Base-by-base conservation (phyloP, 2,797 vertebrate genomes). In the Poecilia gillii region DNA sequence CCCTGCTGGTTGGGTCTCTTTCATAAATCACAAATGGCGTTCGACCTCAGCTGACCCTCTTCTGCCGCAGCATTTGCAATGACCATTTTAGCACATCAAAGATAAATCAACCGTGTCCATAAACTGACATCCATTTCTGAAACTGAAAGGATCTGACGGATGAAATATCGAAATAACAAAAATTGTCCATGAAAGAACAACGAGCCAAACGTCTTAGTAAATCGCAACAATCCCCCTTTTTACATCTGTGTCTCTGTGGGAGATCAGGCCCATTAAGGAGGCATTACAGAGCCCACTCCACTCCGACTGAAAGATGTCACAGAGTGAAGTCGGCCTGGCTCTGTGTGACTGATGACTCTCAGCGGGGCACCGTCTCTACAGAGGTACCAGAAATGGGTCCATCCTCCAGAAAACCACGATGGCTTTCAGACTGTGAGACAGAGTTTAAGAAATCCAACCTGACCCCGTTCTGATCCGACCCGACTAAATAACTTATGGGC, bases 61-160 rank as follows among this genome's bases (percentile, higher is more conserved):
- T 84, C 78, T 87, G 81, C 71, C 57, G 78, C 46, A 74, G 39
- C 57, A 75, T 88, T 90, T 78, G 77, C 74, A 85, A 83, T 82
- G 31, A 43, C 77, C 71, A 88, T 85, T 79, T 43, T 79, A 73
- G 78, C 53, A 80, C 85, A 87, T 91, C 85, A 85, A 90, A 87
- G 84, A 76, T 78, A 72, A 77, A 71, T 7, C 62, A 36, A 11
- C 11, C 1, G 2, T 70, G 57, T 47, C 51, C 31, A 71, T 20
- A 20, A 79, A 77, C 31, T 70, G 7, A 74, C 18, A 51, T 14
- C 57, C 2, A 14, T 1, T 71, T 79, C 78, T 47, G 31, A 62
- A 74, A 43, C 45, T 39, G 51, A 43, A 57, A 79, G n/a, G 14
- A 39, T 47, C 33, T 45, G 23, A 31, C 1, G 36, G 25, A 57